Conservation (phyloP, 2,113 vertebrate species). For the Podarcis cretensis region DNA sequence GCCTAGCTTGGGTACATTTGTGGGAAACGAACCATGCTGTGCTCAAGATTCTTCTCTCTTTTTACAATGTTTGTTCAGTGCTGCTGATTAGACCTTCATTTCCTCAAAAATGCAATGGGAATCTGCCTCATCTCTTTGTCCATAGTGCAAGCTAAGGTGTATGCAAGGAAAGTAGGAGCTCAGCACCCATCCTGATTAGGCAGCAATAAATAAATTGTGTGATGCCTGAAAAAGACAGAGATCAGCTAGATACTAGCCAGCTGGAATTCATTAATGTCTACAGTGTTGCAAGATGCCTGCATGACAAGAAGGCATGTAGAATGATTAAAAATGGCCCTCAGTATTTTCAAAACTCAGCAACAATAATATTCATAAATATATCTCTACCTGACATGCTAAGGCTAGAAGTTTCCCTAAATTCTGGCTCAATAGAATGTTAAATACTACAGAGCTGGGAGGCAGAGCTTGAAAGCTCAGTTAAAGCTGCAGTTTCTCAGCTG, state of each 20-base stretch:
- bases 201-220: neutral
- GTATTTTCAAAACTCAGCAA: neutral
- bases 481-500: neutral
- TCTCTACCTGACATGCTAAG: neutral
- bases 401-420: neutral
- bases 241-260: neutral
- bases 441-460: neutral
- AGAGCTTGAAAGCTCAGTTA: neutral
- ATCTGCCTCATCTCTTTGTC: neutral
- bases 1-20: neutral
- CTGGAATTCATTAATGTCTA: constrained; percentile 4
- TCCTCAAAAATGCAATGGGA: neutral
- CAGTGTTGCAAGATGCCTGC: neutral
- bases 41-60: too few relatives aligned
- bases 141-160: neutral
- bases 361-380: neutral
- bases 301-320: neutral
- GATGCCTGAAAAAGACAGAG: neutral
- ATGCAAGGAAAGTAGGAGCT: neutral
- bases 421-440: neutral
- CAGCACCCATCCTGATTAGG: neutral
- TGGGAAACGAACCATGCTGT: neutral
- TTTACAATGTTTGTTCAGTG: neutral
- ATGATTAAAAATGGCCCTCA: neutral
- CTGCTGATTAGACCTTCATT: neutral